Base-by-base conservation (phyloP, 2,113 vertebrate species). In the Climacteris rufus region DNA sequence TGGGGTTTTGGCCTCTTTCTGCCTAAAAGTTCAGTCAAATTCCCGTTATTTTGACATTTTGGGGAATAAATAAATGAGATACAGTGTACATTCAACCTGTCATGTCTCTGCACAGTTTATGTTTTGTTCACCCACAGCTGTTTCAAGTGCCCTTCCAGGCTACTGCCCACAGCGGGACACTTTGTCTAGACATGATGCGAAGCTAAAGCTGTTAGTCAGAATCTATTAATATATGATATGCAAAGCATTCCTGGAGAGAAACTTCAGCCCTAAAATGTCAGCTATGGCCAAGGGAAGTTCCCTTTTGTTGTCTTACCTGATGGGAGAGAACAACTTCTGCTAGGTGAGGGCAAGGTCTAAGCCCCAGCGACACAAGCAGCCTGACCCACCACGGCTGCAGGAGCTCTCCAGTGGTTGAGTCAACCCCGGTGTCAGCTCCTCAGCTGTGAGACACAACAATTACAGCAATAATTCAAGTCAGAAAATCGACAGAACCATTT, bases 191-290 rank as follows among this genome's bases (percentile, higher is more conserved):
- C 93, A 81, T 45, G 91, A 79, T 94, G 94, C 30, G 87, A 54
- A 89, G 61, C 90, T 94, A 50, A 85, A 92, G 92, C 87, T 22
- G 22, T 87, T 95, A 87, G 91, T 93, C 91, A 95, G 77, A 76
- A 72, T 68, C 83, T 91, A 87, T 95, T 91, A 93, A 91, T 84
- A 14, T 4, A 21, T 23, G 52, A 94, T 74, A 91, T 83, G 80
- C 86, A 89, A 64, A 89, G 53, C 57, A 2, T 93, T 96, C 83
- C 95, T 94, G 91, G 94, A 82, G 95, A 95, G 91, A 87, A 71
- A 60, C 39, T 76, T 40, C 35, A 16, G 69, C 0, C 0, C 49
- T 28, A 69, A 64, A 66, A 69, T 94, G 91, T 79, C 91, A 68
- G 52, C 24, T 69, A 11, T n/a, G 65, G 80, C 93, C 33, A 0